Conservation (phyloP, 2,113 vertebrate genomes). For the Ictalurus furcatus region DNA sequence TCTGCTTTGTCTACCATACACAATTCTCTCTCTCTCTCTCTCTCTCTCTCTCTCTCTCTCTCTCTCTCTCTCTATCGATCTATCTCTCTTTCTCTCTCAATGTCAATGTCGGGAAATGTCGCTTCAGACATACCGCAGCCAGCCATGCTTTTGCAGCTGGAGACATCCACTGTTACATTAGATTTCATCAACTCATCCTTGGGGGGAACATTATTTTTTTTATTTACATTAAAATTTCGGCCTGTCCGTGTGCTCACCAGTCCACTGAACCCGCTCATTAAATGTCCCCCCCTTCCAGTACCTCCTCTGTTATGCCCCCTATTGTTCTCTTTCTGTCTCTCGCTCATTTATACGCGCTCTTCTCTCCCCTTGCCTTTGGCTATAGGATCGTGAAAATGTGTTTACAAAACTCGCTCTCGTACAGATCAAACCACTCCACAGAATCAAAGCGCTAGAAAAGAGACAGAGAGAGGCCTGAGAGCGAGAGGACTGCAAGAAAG, state of each 20-base stretch:
- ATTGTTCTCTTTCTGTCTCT: slow-evolving; percentile 63
- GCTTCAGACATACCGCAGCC: slow-evolving; percentile 56
- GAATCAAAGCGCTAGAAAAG: slow-evolving; percentile 79
- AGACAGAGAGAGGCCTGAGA: slow-evolving; percentile 61
- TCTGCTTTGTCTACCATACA: slow-evolving; percentile 63
- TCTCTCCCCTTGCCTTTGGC: slow-evolving; percentile 80
- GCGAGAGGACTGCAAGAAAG: slow-evolving; percentile 63
- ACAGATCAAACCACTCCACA: slow-evolving; percentile 78
- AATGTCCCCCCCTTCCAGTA: slow-evolving; percentile 62
- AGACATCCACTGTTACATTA: slow-evolving; percentile 65
- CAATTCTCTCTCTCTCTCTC: slow-evolving; percentile 43
- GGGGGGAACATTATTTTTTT: slow-evolving; percentile 41
- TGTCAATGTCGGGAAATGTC: slow-evolving; percentile 67
- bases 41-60: slow-evolving; percentile 41
- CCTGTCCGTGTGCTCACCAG: slow-evolving; percentile 58
- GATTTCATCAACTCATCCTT: slow-evolving; percentile 76
- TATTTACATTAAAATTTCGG: slow-evolving; percentile 36
- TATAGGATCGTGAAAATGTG: slow-evolving; percentile 84
- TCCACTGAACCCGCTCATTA: slow-evolving; percentile 74
- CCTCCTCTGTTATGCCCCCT: slow-evolving; percentile 47
- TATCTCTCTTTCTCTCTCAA: slow-evolving; percentile 34
- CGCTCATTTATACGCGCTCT: slow-evolving; percentile 70
- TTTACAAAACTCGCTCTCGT: slow-evolving; percentile 84
- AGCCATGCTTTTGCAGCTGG: slow-evolving; percentile 33
- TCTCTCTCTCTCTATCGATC: slow-evolving; percentile 43